Conservation (phyloP, 1,140 invertebrate species). For the Aphelenchoides avenae region DNA sequence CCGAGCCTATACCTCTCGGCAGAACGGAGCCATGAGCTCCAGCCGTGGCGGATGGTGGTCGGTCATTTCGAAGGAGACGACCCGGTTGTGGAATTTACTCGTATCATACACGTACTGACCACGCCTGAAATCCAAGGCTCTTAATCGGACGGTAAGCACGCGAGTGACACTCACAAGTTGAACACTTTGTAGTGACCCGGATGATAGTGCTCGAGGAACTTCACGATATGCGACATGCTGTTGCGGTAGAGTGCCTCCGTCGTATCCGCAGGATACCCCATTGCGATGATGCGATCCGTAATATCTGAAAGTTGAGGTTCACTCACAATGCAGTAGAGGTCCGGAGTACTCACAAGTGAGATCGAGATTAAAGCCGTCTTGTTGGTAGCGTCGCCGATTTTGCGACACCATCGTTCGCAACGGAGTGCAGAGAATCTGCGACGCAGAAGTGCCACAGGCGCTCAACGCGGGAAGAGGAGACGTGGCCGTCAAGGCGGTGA, state of each 20-base stretch:
- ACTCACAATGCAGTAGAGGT: slow-evolving; percentile 2
- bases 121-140: slow-evolving; percentile 59
- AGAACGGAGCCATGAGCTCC: slow-evolving; percentile 60
- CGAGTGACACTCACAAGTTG: slow-evolving; percentile 63
- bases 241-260: slow-evolving; percentile 66
- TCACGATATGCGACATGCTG: slow-evolving; percentile 65
- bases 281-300: slow-evolving; percentile 47
- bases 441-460: slow-evolving; percentile 26
- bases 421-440: slow-evolving; percentile 32
- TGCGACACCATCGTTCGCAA: slow-evolving; percentile 48
- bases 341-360: slow-evolving; percentile 34
- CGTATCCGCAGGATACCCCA: slow-evolving; percentile 65
- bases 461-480: slow-evolving; percentile 25
- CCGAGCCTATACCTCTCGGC: slow-evolving; percentile 15
- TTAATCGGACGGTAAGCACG: slow-evolving; percentile 2
- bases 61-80: slow-evolving; percentile 65
- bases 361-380: slow-evolving; percentile 48
- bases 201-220: slow-evolving; percentile 66
- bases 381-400: slow-evolving; percentile 38
- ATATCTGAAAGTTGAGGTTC: slow-evolving; percentile 38
- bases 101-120: slow-evolving; percentile 65
- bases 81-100: slow-evolving; percentile 64
- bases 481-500: slow-evolving; percentile 4
- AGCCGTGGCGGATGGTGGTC: slow-evolving; percentile 68
- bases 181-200: slow-evolving; percentile 66